Evolutionary conservation across 2,888 invertebrate species (phyloP).

Genomic region (Drosophila pullipes): DNA sequence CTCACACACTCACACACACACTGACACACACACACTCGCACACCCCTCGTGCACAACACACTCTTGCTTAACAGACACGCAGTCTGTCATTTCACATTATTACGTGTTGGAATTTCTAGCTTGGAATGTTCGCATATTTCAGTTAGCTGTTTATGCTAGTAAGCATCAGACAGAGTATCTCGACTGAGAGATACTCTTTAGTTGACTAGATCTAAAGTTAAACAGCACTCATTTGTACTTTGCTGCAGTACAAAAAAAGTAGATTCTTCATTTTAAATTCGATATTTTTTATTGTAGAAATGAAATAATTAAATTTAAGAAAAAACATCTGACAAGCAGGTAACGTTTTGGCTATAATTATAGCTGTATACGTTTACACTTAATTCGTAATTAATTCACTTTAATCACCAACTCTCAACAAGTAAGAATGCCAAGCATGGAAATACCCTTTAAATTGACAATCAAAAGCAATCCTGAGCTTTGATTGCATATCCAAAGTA

Average conservation of each 20-base stretch:
- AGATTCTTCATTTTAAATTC: neutral
- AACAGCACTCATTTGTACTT: neutral
- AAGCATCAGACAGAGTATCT: neutral
- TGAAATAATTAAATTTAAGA: neutral
- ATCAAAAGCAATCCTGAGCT: fast-evolving
- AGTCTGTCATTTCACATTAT: constrained; percentile 6
- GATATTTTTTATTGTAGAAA: too few species aligned
- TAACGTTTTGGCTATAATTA: neutral
- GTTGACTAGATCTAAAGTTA: fast-evolving
- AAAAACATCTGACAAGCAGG: neutral
- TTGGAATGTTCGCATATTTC: constrained; percentile 17
- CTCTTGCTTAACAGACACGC: neutral
- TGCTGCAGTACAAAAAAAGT: neutral
- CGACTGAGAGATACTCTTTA: constrained; percentile 2
- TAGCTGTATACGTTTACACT: neutral
- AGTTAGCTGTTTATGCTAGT: constrained; percentile 43
- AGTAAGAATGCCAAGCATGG: neutral
- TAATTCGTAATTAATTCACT: neutral
- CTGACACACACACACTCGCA: neutral
- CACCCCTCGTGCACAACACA: neutral
- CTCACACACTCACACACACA: neutral
- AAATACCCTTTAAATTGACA: neutral
- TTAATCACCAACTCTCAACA: neutral
- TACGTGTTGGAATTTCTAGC: constrained; percentile 16
- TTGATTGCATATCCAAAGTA: neutral